Evolutionary conservation across 2,113 vertebrate species (phyloP).

Genomic region (Orcinus orca): DNA sequence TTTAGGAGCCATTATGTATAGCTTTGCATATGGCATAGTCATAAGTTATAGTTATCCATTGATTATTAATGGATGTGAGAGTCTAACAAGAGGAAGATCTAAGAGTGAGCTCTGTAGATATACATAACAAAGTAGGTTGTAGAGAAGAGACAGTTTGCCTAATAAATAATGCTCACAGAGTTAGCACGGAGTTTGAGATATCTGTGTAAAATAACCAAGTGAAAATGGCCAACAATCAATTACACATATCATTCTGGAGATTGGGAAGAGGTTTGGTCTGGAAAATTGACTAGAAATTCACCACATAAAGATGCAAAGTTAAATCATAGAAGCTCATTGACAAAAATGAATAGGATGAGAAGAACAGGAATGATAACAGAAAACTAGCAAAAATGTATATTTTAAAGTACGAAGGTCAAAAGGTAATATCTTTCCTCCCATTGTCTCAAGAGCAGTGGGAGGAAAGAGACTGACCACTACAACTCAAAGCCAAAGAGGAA

Average conservation of each 20-base stretch:
- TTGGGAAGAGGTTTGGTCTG: background rate
- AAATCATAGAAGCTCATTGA: background rate
- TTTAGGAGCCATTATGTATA: background rate
- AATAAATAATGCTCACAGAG: background rate
- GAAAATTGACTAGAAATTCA: background rate
- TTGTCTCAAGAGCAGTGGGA: background rate
- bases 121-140: background rate
- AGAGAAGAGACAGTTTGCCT: background rate
- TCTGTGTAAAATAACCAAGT: background rate
- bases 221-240: background rate
- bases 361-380: background rate
- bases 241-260: background rate
- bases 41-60: background rate
- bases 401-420: background rate
- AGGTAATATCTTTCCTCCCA: fast-evolving
- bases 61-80: background rate
- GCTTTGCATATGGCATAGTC: background rate
- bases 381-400: background rate
- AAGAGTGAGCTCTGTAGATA: background rate
- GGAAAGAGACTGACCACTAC: background rate
- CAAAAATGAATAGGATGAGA: background rate
- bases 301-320: background rate
- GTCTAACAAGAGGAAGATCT: background rate
- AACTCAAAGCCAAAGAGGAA: background rate
- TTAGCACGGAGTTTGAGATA: background rate